phyloP scores from a whole-genome alignment of 1,140 invertebrate genomes.

The Orchestia grillus region DNA sequence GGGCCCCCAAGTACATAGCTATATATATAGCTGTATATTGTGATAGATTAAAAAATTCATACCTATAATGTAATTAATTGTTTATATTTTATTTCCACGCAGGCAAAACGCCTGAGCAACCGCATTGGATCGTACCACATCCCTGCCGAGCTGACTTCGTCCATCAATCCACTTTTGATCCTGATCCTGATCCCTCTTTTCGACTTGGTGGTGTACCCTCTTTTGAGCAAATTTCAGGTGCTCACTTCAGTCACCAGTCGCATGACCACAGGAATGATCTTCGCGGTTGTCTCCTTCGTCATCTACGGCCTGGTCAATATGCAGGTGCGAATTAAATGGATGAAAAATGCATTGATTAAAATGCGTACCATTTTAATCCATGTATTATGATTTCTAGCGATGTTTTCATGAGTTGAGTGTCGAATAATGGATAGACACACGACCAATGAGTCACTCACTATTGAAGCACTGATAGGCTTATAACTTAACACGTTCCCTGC shows the following conservation, averaged over 20 bases:
- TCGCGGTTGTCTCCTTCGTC: slow-evolving; percentile 85
- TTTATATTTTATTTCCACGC: background rate
- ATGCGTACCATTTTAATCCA: no score
- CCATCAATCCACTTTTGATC: slow-evolving; percentile 86
- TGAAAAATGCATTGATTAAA: no score
- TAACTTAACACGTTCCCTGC: no score
- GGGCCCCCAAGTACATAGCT: no score
- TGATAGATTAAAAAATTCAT: no score
- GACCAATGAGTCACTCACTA: no score
- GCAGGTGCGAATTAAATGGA: background rate
- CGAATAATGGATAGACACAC: no score
- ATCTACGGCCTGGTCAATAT: slow-evolving; percentile 52
- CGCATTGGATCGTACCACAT: slow-evolving; percentile 73
- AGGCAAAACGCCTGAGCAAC: slow-evolving; percentile 88
- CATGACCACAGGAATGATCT: slow-evolving; percentile 83
- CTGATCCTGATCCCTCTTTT: slow-evolving; percentile 89
- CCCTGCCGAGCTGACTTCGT: slow-evolving; percentile 63
- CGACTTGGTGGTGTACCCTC: slow-evolving; percentile 79
- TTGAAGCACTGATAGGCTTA: no score
- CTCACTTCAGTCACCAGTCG: slow-evolving; percentile 80
- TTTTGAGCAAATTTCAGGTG: slow-evolving; percentile 24
- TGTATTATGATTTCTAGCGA: no score
- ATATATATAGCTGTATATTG: no score
- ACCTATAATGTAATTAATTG: no score
- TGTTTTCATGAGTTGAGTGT: no score